Conservation (phyloP, 2,888 invertebrate genomes). For the Eremobia ochroleuca region DNA sequence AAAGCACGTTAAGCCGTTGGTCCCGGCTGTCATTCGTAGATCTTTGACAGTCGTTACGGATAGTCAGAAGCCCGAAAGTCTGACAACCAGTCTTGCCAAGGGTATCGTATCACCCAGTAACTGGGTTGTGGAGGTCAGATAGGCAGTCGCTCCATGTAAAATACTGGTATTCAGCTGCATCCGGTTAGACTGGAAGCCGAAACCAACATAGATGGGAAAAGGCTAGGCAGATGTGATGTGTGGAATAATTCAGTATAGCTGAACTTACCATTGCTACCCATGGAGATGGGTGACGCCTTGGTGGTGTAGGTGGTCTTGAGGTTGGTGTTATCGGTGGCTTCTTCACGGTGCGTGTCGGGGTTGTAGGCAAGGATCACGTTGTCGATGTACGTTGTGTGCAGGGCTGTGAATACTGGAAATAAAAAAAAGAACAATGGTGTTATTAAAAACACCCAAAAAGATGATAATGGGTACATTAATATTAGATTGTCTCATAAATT, state of each 20-base stretch:
- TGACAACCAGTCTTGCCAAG: background rate
- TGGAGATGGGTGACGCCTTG: conserved; percentile 86
- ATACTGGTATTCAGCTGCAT: no score
- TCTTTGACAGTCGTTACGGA: background rate
- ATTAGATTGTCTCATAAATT: no score
- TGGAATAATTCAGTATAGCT: background rate
- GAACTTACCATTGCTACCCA: conserved; percentile 81
- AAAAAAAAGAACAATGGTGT: background rate
- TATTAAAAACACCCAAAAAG: background rate
- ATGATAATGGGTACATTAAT: no score
- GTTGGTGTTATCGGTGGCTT: conserved; percentile 71
- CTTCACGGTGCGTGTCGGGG: conserved; percentile 83
- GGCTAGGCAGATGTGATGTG: no score
- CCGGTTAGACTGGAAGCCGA: no score
- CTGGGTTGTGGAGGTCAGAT: no score
- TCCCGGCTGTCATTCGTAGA: background rate
- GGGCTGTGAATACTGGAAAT: conserved; percentile 92
- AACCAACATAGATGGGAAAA: no score
- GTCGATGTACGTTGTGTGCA: conserved; percentile 94
- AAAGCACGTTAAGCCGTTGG: no score
- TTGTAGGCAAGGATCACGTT: conserved; percentile 96
- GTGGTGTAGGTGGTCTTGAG: conserved; percentile 74
- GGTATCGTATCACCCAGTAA: no score
- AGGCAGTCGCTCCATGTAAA: no score
- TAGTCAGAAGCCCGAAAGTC: background rate